These are phyloP conservation scores for Otolemur garnettii DNA, from an alignment of 2,113 vertebrate species.

Conservation along the genomic window DNA sequence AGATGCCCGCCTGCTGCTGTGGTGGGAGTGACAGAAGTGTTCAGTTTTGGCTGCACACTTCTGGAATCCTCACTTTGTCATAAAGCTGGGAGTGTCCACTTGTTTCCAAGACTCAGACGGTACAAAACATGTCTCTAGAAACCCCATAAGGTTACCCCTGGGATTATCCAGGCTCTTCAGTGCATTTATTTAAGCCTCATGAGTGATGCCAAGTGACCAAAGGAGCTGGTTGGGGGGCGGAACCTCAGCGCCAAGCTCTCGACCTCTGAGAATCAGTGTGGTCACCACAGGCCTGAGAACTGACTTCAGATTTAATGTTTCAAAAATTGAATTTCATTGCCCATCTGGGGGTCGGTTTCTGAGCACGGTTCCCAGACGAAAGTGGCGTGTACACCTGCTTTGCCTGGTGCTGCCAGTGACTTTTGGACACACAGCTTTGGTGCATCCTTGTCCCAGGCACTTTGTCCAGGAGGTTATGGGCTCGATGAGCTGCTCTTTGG, in stretches of 20 bases:
- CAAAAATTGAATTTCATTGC: background rate
- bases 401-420: background rate
- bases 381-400: background rate
- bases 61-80: background rate
- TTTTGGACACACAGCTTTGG: background rate
- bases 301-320: too few relatives aligned
- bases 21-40: background rate
- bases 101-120: background rate
- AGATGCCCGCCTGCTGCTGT: background rate
- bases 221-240: background rate
- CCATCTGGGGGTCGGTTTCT: background rate
- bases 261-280: background rate
- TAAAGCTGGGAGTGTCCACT: background rate
- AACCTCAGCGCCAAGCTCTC: background rate
- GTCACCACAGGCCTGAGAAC: background rate
- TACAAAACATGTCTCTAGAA: background rate
- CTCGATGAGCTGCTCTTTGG: background rate
- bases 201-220: background rate
- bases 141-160: background rate
- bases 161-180: background rate
- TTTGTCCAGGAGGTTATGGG: background rate
- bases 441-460: background rate
- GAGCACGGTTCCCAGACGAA: fast-evolving
- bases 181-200: background rate
- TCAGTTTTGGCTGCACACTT: background rate